Conservation (phyloP, 2,797 vertebrate genomes). For the Podargus strigoides region DNA sequence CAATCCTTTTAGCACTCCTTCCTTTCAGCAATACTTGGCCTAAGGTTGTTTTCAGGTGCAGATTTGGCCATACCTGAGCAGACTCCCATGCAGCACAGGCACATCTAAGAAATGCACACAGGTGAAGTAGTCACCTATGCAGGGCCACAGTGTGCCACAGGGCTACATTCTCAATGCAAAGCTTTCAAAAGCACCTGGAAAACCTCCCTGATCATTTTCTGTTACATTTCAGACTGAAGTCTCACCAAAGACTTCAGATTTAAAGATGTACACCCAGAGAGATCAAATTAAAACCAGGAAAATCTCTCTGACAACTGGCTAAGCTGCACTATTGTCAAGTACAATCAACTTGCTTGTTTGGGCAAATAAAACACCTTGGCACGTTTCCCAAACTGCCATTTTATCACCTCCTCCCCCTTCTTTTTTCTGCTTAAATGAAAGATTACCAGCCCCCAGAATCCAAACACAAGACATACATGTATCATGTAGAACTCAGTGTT, state of each 20-base stretch:
- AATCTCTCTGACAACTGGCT: background rate
- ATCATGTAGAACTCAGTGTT: background rate
- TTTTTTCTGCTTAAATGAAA: background rate
- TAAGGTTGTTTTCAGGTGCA: background rate
- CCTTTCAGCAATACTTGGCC: background rate
- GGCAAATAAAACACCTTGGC: background rate
- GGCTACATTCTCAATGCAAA: background rate
- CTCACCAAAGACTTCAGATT: background rate
- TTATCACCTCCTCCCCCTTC: background rate
- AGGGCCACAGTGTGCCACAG: background rate
- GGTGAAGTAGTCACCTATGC: accelerated
- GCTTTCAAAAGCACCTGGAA: background rate
- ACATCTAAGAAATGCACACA: background rate
- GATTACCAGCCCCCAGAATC: background rate
- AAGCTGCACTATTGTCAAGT: background rate
- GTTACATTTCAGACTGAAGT: background rate
- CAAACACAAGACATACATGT: background rate
- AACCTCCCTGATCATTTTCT: background rate
- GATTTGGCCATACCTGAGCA: background rate
- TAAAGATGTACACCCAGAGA: background rate
- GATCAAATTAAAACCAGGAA: background rate
- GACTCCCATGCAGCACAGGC: background rate
- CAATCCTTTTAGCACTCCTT: background rate
- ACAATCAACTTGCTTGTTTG: background rate
- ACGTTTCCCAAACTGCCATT: background rate